Percentiles rank a stretch among this genome's conserved stretches.
These are phyloP conservation scores for Sminthopsis crassicaudata DNA, from an alignment of 2,113 vertebrate genomes.

Conservation along the genomic window DNA sequence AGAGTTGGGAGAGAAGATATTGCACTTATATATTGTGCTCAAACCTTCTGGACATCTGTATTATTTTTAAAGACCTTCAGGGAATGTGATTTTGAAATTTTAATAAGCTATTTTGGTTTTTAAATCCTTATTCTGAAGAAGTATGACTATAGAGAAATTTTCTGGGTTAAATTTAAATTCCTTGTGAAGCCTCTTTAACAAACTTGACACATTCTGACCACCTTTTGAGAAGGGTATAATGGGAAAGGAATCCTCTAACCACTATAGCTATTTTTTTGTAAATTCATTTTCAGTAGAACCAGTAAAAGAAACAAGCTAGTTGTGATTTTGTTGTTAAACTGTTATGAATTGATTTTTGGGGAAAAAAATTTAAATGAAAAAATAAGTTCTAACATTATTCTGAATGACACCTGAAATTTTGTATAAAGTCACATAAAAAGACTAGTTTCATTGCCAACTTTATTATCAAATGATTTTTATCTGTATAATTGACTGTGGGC, in stretches of 20 bases:
- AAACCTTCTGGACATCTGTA: slow-evolving; percentile 42
- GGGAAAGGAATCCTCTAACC: background rate
- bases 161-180: background rate
- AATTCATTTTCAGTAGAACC: background rate
- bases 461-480: slow-evolving; percentile 34
- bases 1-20: slow-evolving; percentile 8
- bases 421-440: background rate
- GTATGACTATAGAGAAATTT: background rate
- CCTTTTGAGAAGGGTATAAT: background rate
- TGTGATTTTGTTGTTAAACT: background rate
- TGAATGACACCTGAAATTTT: background rate
- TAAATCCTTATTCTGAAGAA: background rate
- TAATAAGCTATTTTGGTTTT: slow-evolving; percentile 35
- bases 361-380: background rate
- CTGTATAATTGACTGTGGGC: background rate
- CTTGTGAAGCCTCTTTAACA: slow-evolving; percentile 37
- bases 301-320: background rate
- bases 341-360: background rate
- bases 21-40: background rate
- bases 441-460: background rate
- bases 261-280: background rate
- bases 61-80: slow-evolving; percentile 23
- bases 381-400: background rate
- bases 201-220: background rate
- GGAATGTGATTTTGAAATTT: slow-evolving; percentile 51